phyloP scores from a whole-genome alignment of 2,888 invertebrate species.

The Byasa hedistus region DNA sequence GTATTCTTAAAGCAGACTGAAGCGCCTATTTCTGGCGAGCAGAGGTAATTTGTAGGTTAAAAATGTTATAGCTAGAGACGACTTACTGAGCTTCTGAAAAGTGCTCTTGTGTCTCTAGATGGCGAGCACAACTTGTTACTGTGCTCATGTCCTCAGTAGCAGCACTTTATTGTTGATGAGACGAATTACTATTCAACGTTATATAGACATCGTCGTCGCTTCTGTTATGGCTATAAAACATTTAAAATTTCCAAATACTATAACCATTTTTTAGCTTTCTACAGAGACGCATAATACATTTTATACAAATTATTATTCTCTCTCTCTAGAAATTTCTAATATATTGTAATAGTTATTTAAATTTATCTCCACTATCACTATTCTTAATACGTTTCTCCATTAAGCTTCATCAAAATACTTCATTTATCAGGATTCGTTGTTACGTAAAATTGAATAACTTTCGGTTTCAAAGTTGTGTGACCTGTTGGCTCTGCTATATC shows the following conservation, averaged over 20 bases:
- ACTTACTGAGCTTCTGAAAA: not conserved
- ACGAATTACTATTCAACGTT: not conserved
- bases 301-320: not conserved
- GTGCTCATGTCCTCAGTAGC: too few species aligned
- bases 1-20: not conserved
- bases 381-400: constrained; percentile 21
- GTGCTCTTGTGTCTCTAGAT: too few species aligned
- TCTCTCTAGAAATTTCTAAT: constrained; percentile 19
- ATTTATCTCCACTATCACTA: constrained; percentile 15
- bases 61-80: not conserved
- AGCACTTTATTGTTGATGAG: not conserved
- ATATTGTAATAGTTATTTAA: constrained; percentile 23
- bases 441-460: constrained; percentile 17
- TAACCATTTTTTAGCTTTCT: not conserved
- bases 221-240: too few species aligned
- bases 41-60: not conserved
- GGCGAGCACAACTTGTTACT: too few species aligned
- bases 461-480: constrained; percentile 20
- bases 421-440: constrained; percentile 13
- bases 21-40: not conserved
- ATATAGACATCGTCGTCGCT: not conserved
- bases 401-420: constrained; percentile 16
- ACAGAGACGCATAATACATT: not conserved
- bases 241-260: not conserved
- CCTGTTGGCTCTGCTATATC: constrained; percentile 4